Evolutionary conservation across 2,797 vertebrate genomes (phyloP), one percentile per base, ranked within the genome.

Genomic region (Pangasius krempfi): DNA sequence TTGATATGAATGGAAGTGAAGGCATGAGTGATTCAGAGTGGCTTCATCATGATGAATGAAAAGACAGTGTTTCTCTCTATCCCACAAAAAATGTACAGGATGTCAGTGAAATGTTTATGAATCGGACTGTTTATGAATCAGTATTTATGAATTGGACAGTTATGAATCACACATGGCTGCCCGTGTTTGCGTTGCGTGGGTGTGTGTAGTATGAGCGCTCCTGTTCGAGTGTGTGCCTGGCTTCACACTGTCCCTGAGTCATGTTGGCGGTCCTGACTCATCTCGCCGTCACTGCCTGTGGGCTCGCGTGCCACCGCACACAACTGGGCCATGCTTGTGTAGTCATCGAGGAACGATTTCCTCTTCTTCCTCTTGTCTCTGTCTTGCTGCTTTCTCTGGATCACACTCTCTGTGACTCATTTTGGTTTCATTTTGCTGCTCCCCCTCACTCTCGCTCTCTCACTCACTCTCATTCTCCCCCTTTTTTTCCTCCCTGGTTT

Each of bases 321-420:
- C 82, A 88, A 78, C 85, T 62, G 52, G 79, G 87, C 90, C 85
- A 88, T 88, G 66, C 89, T 86, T 83, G 76, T 86, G 86, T 89
- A 93, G 92, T 95, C 93, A 94, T 91, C 86, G 73, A 93, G 89
- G 91, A 93, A 92, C 72, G 22, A 94, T 92, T 92, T 91, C 92
- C 89, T 83, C 85, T 68, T 87, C 84, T 86, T 87, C 83, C 87
- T 83, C 20, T 66, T 89, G 86, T 70, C 73, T 56, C 81, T 80
- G 84, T 84, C 86, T 85, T 64, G 72, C 87, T 90, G 86, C 81
- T 81, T 88, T 90, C 78, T 90, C 89, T 56, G 91, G 90, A 88
- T 88, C 92, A 86, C 85, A 89, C 84, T 92, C 92, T 81, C 89
- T 85, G 86, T 92, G 91, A 92, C 88, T 88, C 91, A 92, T 92